Evolutionary conservation across 2,797 vertebrate species (phyloP).

Genomic region (Gambusia yucatana): DNA sequence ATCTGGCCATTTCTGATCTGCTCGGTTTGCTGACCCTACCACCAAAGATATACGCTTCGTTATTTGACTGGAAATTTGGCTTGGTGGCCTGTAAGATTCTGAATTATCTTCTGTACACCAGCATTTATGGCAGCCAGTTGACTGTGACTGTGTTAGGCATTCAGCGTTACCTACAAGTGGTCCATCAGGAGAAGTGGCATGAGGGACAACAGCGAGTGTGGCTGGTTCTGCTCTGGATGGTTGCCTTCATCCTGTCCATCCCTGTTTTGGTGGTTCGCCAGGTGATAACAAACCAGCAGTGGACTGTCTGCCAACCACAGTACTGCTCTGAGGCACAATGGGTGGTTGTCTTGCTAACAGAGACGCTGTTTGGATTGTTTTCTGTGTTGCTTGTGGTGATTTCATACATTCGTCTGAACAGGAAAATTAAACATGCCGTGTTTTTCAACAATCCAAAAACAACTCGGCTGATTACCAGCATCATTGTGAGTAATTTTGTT

Average conservation of each 20-base stretch:
- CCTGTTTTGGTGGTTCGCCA: slow-evolving; percentile 9
- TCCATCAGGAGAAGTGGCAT: neutral
- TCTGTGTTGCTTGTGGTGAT: neutral
- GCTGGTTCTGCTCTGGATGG: slow-evolving; percentile 30
- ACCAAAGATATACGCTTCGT: slow-evolving; percentile 48
- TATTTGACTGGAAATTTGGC: slow-evolving; percentile 55
- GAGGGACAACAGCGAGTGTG: neutral
- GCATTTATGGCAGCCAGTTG: slow-evolving; percentile 27
- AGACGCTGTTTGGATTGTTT: slow-evolving; percentile 4
- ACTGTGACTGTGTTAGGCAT: slow-evolving; percentile 18
- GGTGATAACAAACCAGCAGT: neutral
- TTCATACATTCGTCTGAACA: slow-evolving; percentile 24
- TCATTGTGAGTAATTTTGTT: slow-evolving; percentile 19
- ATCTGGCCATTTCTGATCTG: slow-evolving; percentile 63
- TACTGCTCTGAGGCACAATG: slow-evolving; percentile 5
- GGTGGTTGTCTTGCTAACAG: slow-evolving; percentile 2
- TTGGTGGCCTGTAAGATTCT: neutral
- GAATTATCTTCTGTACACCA: neutral
- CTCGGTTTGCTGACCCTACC: slow-evolving; percentile 56
- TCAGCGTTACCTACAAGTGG: slow-evolving; percentile 49
- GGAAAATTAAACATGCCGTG: slow-evolving; percentile 13
- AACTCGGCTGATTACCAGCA: slow-evolving; percentile 25
- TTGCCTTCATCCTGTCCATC: slow-evolving; percentile 20
- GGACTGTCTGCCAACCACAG: fast-evolving
- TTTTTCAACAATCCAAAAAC: slow-evolving; percentile 45